Evolutionary conservation across 2,888 invertebrate species (phyloP).

Genomic region (Epirrita christyi): DNA sequence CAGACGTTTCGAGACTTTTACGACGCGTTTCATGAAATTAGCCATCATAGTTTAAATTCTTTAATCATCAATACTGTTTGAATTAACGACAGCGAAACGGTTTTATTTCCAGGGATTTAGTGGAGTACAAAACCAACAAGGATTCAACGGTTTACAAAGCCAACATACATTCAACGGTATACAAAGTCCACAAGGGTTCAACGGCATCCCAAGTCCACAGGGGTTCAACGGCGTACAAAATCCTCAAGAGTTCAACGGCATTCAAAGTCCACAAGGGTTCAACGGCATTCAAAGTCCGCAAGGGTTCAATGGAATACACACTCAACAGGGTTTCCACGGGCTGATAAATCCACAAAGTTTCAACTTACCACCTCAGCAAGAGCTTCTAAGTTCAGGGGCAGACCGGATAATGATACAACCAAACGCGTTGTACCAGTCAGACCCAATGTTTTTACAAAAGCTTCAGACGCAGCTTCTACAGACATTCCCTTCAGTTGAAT

Average conservation of each 20-base stretch:
- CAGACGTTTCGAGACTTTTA: no score
- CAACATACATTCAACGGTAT: constrained; percentile 18
- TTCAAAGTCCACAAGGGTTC: constrained; percentile 19
- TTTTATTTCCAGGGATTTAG: constrained; percentile 24
- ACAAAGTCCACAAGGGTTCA: constrained; percentile 17
- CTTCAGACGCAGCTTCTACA: constrained; percentile 70
- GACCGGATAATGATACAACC: constrained; percentile 71
- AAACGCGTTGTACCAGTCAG: constrained; percentile 79
- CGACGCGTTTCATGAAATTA: no score
- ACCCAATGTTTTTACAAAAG: constrained; percentile 76
- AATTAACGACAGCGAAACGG: no score
- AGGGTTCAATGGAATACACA: constrained; percentile 21
- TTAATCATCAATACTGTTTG: no score
- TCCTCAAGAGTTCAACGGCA: constrained; percentile 7
- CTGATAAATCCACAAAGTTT: constrained; percentile 42
- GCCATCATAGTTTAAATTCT: no score
- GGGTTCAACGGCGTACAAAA: constrained; percentile 10
- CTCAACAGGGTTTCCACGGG: constrained; percentile 48
- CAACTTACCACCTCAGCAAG: constrained; percentile 61
- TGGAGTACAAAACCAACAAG: constrained; percentile 13
- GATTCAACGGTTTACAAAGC: constrained; percentile 14
- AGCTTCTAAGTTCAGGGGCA: constrained; percentile 62
- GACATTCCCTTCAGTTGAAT: constrained; percentile 70
- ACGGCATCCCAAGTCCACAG: constrained; percentile 7
- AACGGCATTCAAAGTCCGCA: constrained; percentile 23